Evolutionary conservation across 2,113 vertebrate genomes (phyloP).

Genomic region (Passer domesticus): DNA sequence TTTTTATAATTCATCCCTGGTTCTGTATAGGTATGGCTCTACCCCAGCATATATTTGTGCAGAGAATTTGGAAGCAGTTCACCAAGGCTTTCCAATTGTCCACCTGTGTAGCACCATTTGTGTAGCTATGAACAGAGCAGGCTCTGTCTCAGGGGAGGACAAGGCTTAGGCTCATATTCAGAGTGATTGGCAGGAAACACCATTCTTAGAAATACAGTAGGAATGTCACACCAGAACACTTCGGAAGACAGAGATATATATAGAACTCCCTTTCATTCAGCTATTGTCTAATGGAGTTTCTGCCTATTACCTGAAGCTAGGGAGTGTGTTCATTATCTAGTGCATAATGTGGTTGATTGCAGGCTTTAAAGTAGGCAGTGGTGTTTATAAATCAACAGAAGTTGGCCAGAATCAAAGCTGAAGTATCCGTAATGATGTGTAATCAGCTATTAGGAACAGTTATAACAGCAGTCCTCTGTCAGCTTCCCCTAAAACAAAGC

Average conservation of each 20-base stretch:
- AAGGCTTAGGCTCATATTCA: neutral
- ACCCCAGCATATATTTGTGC: neutral
- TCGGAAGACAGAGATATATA: neutral
- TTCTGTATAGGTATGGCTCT: neutral
- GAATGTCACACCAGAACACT: neutral
- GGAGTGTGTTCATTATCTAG: constrained; percentile 47
- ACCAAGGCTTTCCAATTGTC: neutral
- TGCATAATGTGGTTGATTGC: constrained; percentile 41
- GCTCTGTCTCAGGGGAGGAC: neutral
- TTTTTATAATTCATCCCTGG: neutral
- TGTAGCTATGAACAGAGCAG: neutral
- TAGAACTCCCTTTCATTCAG: constrained; percentile 28
- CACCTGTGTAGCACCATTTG: neutral
- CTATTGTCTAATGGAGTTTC: constrained; percentile 33
- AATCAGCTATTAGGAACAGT: constrained; percentile 48
- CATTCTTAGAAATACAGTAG: neutral
- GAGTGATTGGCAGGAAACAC: constrained; percentile 15
- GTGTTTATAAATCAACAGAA: constrained; percentile 62
- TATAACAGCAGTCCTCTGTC: constrained; percentile 32
- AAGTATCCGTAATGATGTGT: constrained; percentile 42
- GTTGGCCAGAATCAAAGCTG: constrained; percentile 54
- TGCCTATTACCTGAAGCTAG: constrained; percentile 45
- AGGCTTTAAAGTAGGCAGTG: constrained; percentile 27
- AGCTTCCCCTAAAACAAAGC: constrained; percentile 55
- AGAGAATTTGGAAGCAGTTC: neutral